Conservation (phyloP, 2,113 vertebrate species). For the Megaceryle maxima region DNA sequence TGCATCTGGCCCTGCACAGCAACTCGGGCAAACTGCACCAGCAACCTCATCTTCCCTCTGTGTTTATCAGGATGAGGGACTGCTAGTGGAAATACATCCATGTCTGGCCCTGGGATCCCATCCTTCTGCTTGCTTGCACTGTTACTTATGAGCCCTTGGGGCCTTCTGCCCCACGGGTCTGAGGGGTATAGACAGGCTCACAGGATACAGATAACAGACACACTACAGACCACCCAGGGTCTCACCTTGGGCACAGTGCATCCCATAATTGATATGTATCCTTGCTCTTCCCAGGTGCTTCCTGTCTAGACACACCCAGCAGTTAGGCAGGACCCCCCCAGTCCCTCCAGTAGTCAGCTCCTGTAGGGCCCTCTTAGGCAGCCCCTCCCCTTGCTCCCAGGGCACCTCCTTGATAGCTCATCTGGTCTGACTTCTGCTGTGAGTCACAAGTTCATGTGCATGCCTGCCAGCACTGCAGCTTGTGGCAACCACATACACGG, state of each 20-base stretch:
- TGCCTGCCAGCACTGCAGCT: neutral
- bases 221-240: neutral
- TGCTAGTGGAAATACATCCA: neutral
- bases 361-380: neutral
- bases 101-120: neutral
- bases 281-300: neutral
- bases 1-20: neutral
- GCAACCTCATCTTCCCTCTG: neutral
- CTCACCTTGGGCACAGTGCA: neutral
- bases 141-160: neutral
- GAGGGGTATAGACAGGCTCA: neutral
- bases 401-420: neutral
- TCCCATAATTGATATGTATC: neutral
- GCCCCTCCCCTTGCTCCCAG: neutral
- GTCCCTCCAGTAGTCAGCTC: neutral
- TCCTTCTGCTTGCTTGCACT: too few relatives aligned
- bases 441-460: neutral
- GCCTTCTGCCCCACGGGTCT: neutral
- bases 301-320: neutral
- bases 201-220: neutral
- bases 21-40: accelerated
- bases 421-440: neutral
- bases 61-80: neutral
- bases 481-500: neutral
- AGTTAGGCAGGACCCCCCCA: neutral